Base-by-base conservation (phyloP, 2,888 invertebrate genomes). In the Zygaena filipendulae region DNA sequence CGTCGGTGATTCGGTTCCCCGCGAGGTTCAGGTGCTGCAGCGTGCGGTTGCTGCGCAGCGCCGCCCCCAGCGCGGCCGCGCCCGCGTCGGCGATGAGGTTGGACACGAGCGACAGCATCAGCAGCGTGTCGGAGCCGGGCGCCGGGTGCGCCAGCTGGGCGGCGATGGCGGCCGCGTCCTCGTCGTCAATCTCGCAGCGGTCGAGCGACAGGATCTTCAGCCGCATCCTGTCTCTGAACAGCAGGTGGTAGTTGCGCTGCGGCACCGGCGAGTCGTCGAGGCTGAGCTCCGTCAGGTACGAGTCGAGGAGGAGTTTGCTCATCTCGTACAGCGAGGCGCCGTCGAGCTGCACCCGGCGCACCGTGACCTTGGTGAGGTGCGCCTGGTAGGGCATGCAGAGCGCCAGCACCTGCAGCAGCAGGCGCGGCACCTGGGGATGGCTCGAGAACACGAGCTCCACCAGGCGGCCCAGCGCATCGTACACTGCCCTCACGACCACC, bases 11-110 rank as follows among this genome's bases (percentile, higher is more conserved):
- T n/a, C 25, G 32, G 35, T 53, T 55, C 3, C 45, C 48, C 18
- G 48, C 35, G 3, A 55, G 41, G 30, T 49, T 42, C 20, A 55
- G 43, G 28, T 48, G 43, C 12, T 37, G 43, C 13, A 55, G 38
- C 12, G 33, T 13, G 13, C 54, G 48, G 26, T 55, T 55, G 23
- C 27, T 35, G 11, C 51, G 45, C 31, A 55, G 39, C 25, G 42
- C 41, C 5, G 16, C 27, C 10, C 33, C 50, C 3, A 51, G 33
- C 6, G 40, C 43, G 21, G 22, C 7, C 7, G 50, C 52, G 9
- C 49, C 50, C 3, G 4, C 33, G 33, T 52, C 48, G 2, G 36
- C 32, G 23, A 54, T 41, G 3, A 21, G 13, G 33, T 54, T 51
- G 3, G 38, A 33, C 5, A 28, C 35, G 3, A 52, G 39, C 10